A percentile compares a stretch with the other conserved stretches of the same genome.
phyloP scores from a whole-genome alignment of 2,797 vertebrate species.

The Rousettus madagascariensis region DNA sequence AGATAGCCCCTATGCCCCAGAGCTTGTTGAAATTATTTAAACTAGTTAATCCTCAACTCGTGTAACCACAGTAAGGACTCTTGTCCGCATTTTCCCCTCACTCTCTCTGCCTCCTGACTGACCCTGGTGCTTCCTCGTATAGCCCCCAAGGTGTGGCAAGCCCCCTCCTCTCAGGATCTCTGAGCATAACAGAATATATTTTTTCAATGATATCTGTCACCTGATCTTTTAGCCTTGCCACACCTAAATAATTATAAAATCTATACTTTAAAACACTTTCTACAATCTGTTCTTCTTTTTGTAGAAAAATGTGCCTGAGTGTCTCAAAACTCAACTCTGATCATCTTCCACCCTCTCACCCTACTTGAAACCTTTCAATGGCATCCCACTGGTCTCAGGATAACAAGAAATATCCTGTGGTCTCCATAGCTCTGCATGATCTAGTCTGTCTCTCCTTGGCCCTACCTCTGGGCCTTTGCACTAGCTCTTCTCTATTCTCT shows the following conservation, averaged over 20 bases:
- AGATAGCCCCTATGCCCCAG: background rate
- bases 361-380: background rate
- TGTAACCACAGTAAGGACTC: background rate
- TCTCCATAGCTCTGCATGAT: background rate
- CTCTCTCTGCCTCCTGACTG: background rate
- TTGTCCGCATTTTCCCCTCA: background rate
- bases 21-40: background rate
- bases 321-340: background rate
- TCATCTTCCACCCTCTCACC: fast-evolving
- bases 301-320: background rate
- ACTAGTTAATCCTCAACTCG: background rate
- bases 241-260: background rate
- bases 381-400: background rate
- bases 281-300: background rate
- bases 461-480: background rate
- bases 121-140: background rate
- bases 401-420: background rate
- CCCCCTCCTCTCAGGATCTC: background rate
- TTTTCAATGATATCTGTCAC: background rate
- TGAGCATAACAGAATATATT: background rate
- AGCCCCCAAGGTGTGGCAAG: fast-evolving
- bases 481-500: background rate
- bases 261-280: background rate
- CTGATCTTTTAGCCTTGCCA: background rate
- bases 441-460: background rate